Percentiles rank a stretch among this genome's conserved stretches.
phyloP scores from a whole-genome alignment of 1,140 invertebrate species.

The Agrilus planipennis region DNA sequence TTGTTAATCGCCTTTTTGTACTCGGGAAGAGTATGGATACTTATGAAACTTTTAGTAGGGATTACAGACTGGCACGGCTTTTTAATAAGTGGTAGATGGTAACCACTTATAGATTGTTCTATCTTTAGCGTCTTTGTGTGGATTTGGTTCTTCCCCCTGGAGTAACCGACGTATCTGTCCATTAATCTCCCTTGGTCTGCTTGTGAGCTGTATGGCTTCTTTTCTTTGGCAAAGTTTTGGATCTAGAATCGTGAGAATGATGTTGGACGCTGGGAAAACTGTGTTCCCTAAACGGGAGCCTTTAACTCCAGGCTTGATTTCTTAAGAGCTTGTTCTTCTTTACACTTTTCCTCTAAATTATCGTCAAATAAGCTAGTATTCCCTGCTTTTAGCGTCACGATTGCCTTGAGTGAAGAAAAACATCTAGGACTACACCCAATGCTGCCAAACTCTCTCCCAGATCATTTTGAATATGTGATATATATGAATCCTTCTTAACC shows the following conservation, averaged over 20 bases:
- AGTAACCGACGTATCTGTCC: background rate
- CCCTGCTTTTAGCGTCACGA: background rate
- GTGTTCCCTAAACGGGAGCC: background rate
- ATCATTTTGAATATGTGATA: background rate
- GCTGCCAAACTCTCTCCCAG: background rate
- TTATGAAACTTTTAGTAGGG: background rate
- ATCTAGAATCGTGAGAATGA: background rate
- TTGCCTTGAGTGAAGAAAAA: background rate
- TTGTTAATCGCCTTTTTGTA: background rate
- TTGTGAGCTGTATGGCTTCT: no score
- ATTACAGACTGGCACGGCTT: background rate
- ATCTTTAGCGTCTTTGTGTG: background rate
- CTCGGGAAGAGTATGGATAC: no score
- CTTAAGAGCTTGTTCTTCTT: background rate
- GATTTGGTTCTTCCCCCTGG: background rate
- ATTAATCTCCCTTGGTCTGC: background rate
- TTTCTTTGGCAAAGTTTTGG: no score
- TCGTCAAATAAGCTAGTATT: background rate
- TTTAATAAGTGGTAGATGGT: conserved; percentile 4
- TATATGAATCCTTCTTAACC: background rate
- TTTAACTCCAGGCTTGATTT: background rate
- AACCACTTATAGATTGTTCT: conserved; percentile 3
- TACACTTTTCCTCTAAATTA: background rate
- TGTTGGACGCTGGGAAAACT: background rate
- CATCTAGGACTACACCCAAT: background rate